Evolutionary conservation across 2,888 invertebrate species (phyloP), one percentile per base, ranked within the genome.

Genomic region (Sicus ferrugineus): DNA sequence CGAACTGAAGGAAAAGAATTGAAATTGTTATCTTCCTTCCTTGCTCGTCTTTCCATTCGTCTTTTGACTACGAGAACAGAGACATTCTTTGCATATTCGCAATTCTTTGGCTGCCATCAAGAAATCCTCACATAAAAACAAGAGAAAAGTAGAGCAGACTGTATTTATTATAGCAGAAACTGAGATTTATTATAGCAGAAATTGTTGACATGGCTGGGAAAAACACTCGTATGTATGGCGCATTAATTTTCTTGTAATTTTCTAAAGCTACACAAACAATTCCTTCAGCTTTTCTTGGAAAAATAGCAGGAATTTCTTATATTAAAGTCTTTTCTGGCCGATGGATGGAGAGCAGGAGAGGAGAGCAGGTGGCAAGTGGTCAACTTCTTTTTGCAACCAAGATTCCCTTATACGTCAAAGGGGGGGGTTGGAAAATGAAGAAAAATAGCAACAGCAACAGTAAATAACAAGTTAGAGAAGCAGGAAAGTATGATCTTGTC

Each of bases 261-360:
- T 80, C 80, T 81, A 80, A 79, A 80, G 79, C 81, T 80, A 79
- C 80, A 75, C 75, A 74, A 75, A 71, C 79, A 78, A 80, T 81
- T 80, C 80, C 75, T 74, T 62, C 58, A 48, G 56, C 58, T 75
- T 80, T 80, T 78, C 74, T 73, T 74, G 74, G 68, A 66, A 63
- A 68, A 71, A 63, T 0, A 2, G 28, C 26, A 23, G 46, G n/a
- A n/a, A 62, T 46, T n/a, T 42, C n/a, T 16, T 42, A n/a, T n/a
- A 14, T 42, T 42, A 4, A 16, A 42, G 42, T 42, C 16, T 42
- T n/a, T n/a, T 7, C 14, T 16, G 42, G 16, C 9, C 1, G 1
- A 42, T 42, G 11, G 42, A 16, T n/a, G n/a, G 42, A 42, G 16
- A 16, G 14, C 4, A 42, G n/a, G n/a, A n/a, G n/a, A n/a, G 42